A percentile compares a stretch with the other conserved stretches of the same genome.
These are phyloP conservation scores for Acestrorhynchus altus DNA, from an alignment of 2,797 vertebrate species.

Conservation along the genomic window DNA sequence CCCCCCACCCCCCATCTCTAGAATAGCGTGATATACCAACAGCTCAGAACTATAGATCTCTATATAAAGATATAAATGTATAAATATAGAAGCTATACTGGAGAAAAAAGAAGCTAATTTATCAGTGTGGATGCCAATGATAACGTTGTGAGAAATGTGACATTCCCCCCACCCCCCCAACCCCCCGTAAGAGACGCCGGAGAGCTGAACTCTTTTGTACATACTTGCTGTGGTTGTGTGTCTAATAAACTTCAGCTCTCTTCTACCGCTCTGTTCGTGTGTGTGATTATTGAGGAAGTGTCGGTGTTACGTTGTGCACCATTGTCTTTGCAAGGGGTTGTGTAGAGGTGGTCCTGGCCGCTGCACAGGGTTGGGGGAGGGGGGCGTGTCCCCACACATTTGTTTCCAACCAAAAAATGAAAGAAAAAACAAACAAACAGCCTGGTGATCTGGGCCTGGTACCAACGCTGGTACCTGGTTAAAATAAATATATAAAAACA, in stretches of 20 bases:
- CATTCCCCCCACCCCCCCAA: conserved; percentile 44
- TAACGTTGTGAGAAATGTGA: conserved; percentile 89
- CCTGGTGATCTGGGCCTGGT: too few relatives aligned
- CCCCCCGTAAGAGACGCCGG: conserved; percentile 83
- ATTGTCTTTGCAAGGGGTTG: too few relatives aligned
- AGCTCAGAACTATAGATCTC: conserved; percentile 74
- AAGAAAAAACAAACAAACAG: too few relatives aligned
- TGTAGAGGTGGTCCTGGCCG: too few relatives aligned
- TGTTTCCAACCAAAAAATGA: too few relatives aligned
- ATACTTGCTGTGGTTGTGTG: conserved; percentile 87
- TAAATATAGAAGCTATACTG: conserved; percentile 75
- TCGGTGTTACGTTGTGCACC: too few relatives aligned
- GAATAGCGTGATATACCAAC: conserved; percentile 86
- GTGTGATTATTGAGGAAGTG: conserved; percentile 54
- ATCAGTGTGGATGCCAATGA: conserved; percentile 89
- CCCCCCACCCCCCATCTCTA: conserved; percentile 83
- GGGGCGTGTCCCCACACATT: too few relatives aligned
- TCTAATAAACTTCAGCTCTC: conserved; percentile 86
- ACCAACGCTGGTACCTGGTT: too few relatives aligned
- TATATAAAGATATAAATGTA: conserved; percentile 73
- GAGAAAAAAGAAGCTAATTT: conserved; percentile 78
- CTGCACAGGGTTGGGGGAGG: too few relatives aligned
- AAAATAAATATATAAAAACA: too few relatives aligned
- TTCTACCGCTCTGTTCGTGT: conserved; percentile 67
- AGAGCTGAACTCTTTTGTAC: conserved; percentile 88